phyloP scores from a whole-genome alignment of 2,113 vertebrate species.

The Hyaena hyaena region DNA sequence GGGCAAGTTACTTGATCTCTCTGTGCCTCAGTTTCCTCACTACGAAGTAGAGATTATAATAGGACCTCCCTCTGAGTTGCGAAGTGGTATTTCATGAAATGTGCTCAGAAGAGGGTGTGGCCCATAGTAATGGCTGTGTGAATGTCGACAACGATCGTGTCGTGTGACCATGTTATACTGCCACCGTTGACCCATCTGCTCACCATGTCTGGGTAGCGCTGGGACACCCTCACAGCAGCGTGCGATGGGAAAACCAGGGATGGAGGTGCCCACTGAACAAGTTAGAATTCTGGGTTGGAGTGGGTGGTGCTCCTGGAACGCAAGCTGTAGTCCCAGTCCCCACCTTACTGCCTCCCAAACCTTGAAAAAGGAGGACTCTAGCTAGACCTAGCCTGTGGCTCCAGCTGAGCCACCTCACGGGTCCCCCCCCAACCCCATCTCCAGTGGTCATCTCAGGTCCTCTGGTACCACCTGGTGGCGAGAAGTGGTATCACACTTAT shows the following conservation, averaged over 20 bases:
- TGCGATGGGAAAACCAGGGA: background rate
- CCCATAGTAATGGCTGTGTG: background rate
- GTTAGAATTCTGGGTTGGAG: background rate
- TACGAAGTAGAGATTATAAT: background rate
- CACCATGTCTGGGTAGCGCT: background rate
- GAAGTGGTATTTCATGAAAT: background rate
- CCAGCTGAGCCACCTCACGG: accelerated
- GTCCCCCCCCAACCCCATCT: background rate
- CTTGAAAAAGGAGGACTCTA: background rate
- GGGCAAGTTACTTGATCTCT: background rate
- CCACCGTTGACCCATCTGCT: background rate
- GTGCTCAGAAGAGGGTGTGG: background rate
- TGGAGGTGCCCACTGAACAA: background rate
- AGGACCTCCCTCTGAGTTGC: background rate
- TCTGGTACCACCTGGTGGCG: constrained; percentile 80
- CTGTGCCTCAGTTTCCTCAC: background rate
- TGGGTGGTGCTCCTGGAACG: background rate
- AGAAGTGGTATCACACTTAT: background rate
- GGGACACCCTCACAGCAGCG: background rate
- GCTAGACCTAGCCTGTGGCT: background rate
- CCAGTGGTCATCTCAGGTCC: constrained; percentile 57
- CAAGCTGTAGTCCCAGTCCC: too few species aligned
- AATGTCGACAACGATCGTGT: background rate
- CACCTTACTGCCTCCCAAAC: background rate
- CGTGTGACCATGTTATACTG: background rate